Conservation (phyloP, 2,888 invertebrate species). For the Andrena camellia region DNA sequence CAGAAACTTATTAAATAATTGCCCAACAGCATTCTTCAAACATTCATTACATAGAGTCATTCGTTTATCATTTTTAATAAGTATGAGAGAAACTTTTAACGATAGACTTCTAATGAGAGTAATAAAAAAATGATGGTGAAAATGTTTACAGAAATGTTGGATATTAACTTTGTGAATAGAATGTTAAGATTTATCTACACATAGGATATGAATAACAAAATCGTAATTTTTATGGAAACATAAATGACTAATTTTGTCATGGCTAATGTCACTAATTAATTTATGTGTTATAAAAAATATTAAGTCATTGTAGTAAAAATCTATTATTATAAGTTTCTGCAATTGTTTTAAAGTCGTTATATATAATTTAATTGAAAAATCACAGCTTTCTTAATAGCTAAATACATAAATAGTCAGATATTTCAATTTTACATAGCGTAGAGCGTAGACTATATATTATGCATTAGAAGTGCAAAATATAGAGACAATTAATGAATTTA, state of each 20-base stretch:
- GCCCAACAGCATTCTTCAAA: constrained; percentile 12
- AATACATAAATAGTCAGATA: constrained; percentile 41
- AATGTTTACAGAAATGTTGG: neutral
- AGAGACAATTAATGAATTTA: constrained; percentile 8
- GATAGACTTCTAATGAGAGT: constrained; percentile 15
- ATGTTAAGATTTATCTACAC: neutral
- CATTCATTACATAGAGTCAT: constrained; percentile 9
- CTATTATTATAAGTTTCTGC: constrained; percentile 49
- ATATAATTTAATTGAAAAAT: constrained; percentile 50
- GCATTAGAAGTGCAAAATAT: constrained; percentile 29
- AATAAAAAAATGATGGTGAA: neutral
- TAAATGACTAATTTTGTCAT: neutral
- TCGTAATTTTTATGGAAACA: neutral
- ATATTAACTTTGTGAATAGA: constrained; percentile 2
- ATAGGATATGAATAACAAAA: neutral
- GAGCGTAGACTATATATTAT: constrained; percentile 11
- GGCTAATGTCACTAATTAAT: constrained; percentile 3
- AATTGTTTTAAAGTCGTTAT: constrained; percentile 12
- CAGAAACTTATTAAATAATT: constrained; percentile 18
- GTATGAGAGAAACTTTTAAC: constrained; percentile 46
- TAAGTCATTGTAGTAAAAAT: constrained; percentile 13
- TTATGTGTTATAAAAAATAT: constrained; percentile 3
- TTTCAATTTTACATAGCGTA: constrained; percentile 29
- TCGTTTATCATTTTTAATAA: constrained; percentile 1
- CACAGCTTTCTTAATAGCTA: constrained; percentile 54